Percentiles rank a stretch among this genome's conserved stretches.
phyloP scores from a whole-genome alignment of 2,797 vertebrate species.

The Ibycter americanus region DNA sequence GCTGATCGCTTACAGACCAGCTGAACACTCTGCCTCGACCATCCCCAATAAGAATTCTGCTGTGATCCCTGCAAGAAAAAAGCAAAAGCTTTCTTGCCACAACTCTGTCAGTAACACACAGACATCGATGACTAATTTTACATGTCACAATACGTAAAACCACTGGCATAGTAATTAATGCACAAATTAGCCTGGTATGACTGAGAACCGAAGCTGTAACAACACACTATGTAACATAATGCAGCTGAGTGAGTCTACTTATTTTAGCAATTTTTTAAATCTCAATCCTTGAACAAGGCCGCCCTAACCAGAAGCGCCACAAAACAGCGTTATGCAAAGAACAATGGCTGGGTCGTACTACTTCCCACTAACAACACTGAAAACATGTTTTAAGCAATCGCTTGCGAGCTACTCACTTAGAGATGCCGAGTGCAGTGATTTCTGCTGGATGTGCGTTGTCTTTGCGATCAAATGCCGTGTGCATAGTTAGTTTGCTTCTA shows the following conservation, averaged over 20 bases:
- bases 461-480: conserved; percentile 96
- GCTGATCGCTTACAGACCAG: conserved; percentile 98
- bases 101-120: accelerated
- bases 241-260: not conserved
- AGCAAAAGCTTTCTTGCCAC: not conserved
- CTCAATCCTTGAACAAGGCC: not conserved
- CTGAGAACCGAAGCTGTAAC: not conserved
- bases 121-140: accelerated
- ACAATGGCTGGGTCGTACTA: accelerated
- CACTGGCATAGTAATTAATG: accelerated
- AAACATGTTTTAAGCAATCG: accelerated
- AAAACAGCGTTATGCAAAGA: not conserved
- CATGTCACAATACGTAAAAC: accelerated
- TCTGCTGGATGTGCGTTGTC: conserved; percentile 97
- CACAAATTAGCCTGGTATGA: not conserved
- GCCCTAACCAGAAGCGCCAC: not conserved
- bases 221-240: not conserved
- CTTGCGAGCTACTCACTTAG: conserved; percentile 82
- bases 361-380: not conserved
- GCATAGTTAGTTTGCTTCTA: conserved; percentile 98
- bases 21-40: conserved; percentile 94
- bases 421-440: conserved; percentile 92
- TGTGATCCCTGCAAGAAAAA: conserved; percentile 88
- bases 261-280: not conserved
- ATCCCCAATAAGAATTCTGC: conserved; percentile 94